Percentiles rank a stretch among this genome's conserved stretches.
phyloP scores from a whole-genome alignment of 2,113 vertebrate genomes.

The Brachyhypopomus gauderio region DNA sequence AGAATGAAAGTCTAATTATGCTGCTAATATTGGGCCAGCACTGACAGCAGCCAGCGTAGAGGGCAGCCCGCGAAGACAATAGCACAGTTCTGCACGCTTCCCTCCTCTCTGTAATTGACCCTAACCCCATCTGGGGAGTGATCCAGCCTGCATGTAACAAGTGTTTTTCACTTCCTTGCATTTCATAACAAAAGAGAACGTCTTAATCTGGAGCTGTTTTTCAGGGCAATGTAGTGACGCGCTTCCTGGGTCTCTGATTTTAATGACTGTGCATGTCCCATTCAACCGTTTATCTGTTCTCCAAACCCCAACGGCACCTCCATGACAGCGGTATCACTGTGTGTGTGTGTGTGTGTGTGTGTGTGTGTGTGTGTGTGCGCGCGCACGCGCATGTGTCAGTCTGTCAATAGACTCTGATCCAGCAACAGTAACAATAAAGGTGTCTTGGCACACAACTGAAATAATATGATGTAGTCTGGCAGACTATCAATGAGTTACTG shows the following conservation, averaged over 20 bases:
- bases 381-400: not conserved
- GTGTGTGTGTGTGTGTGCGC: not conserved
- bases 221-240: not conserved
- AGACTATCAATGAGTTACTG: conserved; percentile 27
- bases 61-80: not conserved
- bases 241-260: not conserved
- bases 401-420: conserved; percentile 28
- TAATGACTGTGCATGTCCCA: conserved; percentile 16
- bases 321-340: conserved; percentile 2
- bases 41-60: not conserved
- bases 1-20: conserved; percentile 15
- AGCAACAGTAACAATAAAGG: conserved; percentile 21
- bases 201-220: conserved; percentile 28
- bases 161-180: not conserved
- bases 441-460: not conserved
- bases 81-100: conserved; percentile 19
- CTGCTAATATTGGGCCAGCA: conserved; percentile 10
- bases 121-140: conserved; percentile 19
- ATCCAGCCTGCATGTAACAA: conserved; percentile 30
- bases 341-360: conserved; percentile 11
- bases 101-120: conserved; percentile 16
- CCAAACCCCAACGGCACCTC: conserved; percentile 30
- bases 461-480: conserved; percentile 10
- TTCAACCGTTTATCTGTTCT: conserved; percentile 35
- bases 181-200: conserved; percentile 15